A percentile compares a stretch with the other conserved stretches of the same genome.
phyloP scores from a whole-genome alignment of 2,113 vertebrate species.

The Cynopterus brachyotis region DNA sequence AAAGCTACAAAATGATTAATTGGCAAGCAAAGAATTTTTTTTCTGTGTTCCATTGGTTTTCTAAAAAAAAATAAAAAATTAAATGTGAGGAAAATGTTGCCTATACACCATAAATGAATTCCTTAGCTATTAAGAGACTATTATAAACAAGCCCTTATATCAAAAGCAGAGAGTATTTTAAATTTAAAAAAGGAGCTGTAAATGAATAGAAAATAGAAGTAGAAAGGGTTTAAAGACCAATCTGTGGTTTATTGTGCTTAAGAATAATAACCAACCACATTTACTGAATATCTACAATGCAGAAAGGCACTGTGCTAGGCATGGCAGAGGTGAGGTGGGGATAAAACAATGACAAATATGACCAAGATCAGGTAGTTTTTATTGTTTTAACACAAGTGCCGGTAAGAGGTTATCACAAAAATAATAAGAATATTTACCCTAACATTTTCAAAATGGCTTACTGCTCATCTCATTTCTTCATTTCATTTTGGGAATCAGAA shows the following conservation, averaged over 20 bases:
- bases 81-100: neutral
- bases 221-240: neutral
- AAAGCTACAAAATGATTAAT: neutral
- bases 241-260: neutral
- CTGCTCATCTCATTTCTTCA: constrained; percentile 9
- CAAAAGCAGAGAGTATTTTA: neutral
- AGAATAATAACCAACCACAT: neutral
- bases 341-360: neutral
- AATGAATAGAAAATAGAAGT: neutral
- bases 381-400: neutral
- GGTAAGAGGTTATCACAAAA: neutral
- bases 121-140: neutral
- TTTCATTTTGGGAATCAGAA: constrained; percentile 43
- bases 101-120: neutral
- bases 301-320: neutral
- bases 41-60: neutral
- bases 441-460: constrained; percentile 34
- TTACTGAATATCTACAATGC: neutral
- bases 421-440: constrained; percentile 5
- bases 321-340: neutral
- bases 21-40: neutral
- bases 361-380: neutral
- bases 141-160: neutral
- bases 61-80: neutral
- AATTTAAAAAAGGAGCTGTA: neutral